Evolutionary conservation across 2,888 invertebrate genomes (phyloP), one percentile per base, ranked within the genome.

Genomic region (Orchestes rusci): DNA sequence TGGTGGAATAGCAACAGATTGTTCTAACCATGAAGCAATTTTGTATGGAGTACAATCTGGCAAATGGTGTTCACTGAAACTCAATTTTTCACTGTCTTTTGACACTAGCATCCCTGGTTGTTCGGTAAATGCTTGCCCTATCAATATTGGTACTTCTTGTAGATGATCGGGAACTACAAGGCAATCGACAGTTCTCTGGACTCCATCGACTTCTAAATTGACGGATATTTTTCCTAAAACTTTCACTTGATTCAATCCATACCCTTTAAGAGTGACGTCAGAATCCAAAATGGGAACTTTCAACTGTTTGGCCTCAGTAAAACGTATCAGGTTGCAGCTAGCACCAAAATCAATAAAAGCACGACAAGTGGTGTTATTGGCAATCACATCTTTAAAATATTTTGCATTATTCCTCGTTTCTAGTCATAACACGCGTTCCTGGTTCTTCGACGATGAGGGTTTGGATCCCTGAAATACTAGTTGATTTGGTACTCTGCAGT

Each of bases 71-170:
- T n/a, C n/a, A n/a, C n/a, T n/a, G n/a, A n/a, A n/a, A n/a, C n/a
- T n/a, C n/a, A n/a, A n/a, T n/a, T n/a, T n/a, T n/a, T 41, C 34
- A 16, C 32, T 31, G 15, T 31, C 32, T 23, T 46, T 43, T 8
- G 32, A 36, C 15, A 50, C 39, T 12, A 42, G 19, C 5, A 23
- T 7, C 23, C 23, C 43, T 31, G 12, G 15, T 31, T 18, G 16
- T 42, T 39, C 1, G 35, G 34, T 34, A 23, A 48, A 52, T 13
- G 27, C 33, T 29, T 50, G 52, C 15, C 52, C 50, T 17, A 51
- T 16, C 16, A 51, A 17, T 10, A 52, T 16, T 5, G 52, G 39
- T 16, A 44, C n/a, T n/a, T n/a, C n/a, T n/a, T n/a, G n/a, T n/a
- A n/a, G n/a, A n/a, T n/a, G n/a, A n/a, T n/a, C n/a, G n/a, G n/a